Conservation (phyloP, 2,888 invertebrate genomes). For the Leistus spinibarbis region DNA sequence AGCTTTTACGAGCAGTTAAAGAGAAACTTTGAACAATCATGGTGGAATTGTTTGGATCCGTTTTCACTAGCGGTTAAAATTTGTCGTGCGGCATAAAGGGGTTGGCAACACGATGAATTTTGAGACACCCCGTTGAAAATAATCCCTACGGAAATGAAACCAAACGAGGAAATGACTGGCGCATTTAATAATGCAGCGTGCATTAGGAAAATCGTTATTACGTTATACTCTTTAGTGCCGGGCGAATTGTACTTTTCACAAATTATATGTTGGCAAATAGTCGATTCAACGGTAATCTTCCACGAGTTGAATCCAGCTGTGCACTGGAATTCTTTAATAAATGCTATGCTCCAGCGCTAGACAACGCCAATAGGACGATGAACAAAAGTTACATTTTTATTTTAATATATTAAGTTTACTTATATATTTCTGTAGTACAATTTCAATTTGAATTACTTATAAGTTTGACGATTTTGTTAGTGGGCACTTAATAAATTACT, state of each 20-base stretch:
- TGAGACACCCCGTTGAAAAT: not conserved
- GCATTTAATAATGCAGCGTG: constrained; percentile 30
- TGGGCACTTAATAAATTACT: too few species aligned
- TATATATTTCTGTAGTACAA: not conserved
- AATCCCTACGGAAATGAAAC: constrained; percentile 8
- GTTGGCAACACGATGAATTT: not conserved
- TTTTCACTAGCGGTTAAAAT: not conserved
- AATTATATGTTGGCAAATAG: constrained; percentile 33
- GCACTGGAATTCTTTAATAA: constrained; percentile 24
- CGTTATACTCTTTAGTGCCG: constrained; percentile 10
- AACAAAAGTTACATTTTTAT: not conserved
- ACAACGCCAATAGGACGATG: not conserved
- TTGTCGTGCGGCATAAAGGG: not conserved
- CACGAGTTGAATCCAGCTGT: constrained; percentile 2
- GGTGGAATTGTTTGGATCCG: not conserved
- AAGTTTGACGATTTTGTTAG: too few species aligned
- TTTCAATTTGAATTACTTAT: not conserved
- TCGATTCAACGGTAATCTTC: constrained; percentile 16
- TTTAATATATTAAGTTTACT: not conserved
- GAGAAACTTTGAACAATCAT: not conserved
- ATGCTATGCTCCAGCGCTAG: not conserved
- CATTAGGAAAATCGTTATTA: constrained; percentile 36
- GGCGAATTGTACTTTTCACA: constrained; percentile 23
- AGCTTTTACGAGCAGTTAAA: not conserved
- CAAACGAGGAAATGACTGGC: constrained; percentile 11